Conservation (phyloP, 2,113 vertebrate species). For the Alligator mississippiensis region DNA sequence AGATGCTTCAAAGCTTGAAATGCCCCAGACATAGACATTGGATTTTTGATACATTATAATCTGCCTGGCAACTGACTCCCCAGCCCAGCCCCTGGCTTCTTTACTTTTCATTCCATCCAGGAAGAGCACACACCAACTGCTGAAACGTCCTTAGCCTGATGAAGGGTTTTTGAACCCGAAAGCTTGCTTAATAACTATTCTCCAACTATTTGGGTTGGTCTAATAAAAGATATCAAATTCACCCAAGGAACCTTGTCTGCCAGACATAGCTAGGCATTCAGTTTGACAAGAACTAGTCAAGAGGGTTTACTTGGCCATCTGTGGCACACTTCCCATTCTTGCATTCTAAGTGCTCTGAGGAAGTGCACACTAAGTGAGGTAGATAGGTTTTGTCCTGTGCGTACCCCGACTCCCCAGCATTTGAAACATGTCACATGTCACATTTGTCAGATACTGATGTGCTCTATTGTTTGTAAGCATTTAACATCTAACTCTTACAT, state of each 20-base stretch:
- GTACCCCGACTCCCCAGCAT: background rate
- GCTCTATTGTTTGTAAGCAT: background rate
- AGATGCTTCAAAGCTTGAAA: background rate
- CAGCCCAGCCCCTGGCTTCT: too few relatives aligned
- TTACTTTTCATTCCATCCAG: too few relatives aligned
- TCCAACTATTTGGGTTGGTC: too few relatives aligned
- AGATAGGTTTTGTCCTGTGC: background rate
- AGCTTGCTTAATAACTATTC: too few relatives aligned
- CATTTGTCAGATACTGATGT: background rate
- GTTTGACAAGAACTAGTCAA: background rate
- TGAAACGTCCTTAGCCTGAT: too few relatives aligned
- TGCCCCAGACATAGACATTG: background rate
- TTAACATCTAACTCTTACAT: background rate
- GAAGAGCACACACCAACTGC: too few relatives aligned
- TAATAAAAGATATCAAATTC: too few relatives aligned
- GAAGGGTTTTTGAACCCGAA: too few relatives aligned
- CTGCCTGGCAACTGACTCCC: too few relatives aligned
- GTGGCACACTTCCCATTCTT: background rate
- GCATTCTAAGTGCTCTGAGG: background rate
- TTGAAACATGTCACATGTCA: background rate
- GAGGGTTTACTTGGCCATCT: background rate
- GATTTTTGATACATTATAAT: too few relatives aligned
- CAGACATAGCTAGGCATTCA: background rate
- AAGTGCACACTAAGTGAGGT: background rate
- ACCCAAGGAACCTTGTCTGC: too few relatives aligned